Evolutionary conservation across 2,888 invertebrate species (phyloP), one percentile per base, ranked within the genome.

Genomic region (Hemithea aestivaria): DNA sequence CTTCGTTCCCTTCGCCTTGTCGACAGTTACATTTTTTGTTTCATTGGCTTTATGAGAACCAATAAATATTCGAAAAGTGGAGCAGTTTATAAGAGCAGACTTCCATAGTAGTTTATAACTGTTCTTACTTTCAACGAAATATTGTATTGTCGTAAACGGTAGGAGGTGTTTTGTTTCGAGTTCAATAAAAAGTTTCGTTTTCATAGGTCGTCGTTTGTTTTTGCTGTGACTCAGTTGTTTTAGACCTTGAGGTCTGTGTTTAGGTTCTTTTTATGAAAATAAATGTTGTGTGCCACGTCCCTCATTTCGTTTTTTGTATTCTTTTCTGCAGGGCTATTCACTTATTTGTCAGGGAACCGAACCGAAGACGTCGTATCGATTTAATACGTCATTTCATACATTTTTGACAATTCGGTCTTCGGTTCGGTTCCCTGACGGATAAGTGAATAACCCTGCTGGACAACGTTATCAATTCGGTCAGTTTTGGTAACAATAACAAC

Each of bases 21-120:
- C 67, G 67, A 83, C 85, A 77, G 85, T 83, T 83, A 81, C 36
- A 40, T 40, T 58, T 72, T 78, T 80, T 74, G 45, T 51, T 32
- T 33, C 16, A 16, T 37, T 39, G 48, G 48, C 60, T 81, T 83
- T 82, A 81, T 78, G 81, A 53, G 69, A 67, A 66, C 66, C 56
- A 79, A 83, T 85, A 84, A 84, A 84, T 78, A 80, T 77, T 79
- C 78, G 70, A 68, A 73, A 84, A 82, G 65, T 80, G 65, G 75
- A 72, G 66, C 81, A 78, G 61, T 80, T 85, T 82, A 84, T 84
- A 66, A 58, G 80, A 72, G 67, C 73, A 67, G 62, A 79, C 85
- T 84, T 73, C 84, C 62, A 66, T 76, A 54, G 84, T 84, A 85
- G 85, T 82, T 66, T 20, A 69, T 80, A 78, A 78, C 81, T 81